Evolutionary conservation across 2,113 vertebrate species (phyloP).

Genomic region (Macrotis lagotis): DNA sequence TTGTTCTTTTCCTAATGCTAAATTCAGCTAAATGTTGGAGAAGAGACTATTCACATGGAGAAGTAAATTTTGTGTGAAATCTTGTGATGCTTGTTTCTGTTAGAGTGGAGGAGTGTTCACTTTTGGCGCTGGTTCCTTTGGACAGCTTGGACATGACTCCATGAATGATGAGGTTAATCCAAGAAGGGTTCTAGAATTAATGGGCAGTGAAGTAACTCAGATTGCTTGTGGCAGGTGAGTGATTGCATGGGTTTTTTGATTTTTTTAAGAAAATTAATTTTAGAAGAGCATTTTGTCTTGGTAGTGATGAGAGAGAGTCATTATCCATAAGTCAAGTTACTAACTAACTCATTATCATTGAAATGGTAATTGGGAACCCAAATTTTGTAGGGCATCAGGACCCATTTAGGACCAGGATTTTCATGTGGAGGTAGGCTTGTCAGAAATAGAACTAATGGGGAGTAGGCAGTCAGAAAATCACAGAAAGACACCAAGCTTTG

Average conservation of each 20-base stretch:
- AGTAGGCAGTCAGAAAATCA: constrained; percentile 15
- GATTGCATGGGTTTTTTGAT: background rate
- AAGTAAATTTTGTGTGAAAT: background rate
- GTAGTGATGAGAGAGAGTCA: background rate
- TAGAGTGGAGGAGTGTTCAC: constrained; percentile 87
- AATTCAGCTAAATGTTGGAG: background rate
- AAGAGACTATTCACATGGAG: background rate
- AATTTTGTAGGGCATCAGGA: background rate
- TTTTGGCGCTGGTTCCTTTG: constrained; percentile 85
- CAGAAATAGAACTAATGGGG: background rate
- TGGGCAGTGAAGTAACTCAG: constrained; percentile 81
- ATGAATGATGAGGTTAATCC: constrained; percentile 80
- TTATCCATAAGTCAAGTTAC: background rate
- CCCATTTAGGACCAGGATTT: background rate
- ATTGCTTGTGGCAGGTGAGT: constrained; percentile 86
- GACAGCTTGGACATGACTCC: constrained; percentile 86
- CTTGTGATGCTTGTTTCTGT: constrained; percentile 12
- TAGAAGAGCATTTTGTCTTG: background rate
- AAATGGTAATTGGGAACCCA: background rate
- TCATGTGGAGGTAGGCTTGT: background rate
- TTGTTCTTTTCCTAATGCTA: background rate
- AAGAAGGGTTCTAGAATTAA: constrained; percentile 80
- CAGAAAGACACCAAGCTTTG: background rate
- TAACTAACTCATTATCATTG: background rate
- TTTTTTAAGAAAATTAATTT: background rate